Evolutionary conservation across 2,888 invertebrate species (phyloP).

Genomic region (Choristoneura rosaceana): DNA sequence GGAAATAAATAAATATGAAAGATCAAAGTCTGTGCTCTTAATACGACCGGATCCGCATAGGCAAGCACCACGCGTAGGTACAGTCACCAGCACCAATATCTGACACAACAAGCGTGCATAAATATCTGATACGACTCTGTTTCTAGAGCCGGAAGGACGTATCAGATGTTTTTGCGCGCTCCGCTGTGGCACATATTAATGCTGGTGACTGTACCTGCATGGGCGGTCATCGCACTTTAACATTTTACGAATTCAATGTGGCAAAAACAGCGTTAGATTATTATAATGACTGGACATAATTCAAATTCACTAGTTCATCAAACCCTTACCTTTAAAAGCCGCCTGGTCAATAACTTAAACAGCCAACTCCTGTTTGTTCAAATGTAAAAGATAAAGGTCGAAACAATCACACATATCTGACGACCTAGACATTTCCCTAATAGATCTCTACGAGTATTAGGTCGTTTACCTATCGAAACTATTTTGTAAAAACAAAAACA

Average conservation of each 20-base stretch:
- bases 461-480: too few relatives aligned
- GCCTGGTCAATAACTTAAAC: background rate
- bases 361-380: background rate
- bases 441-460: too few relatives aligned
- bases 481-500: too few relatives aligned
- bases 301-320: slow-evolving; percentile 32
- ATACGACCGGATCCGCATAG: slow-evolving; percentile 14
- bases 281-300: slow-evolving; percentile 16
- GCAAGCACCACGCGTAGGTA: background rate
- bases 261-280: slow-evolving; percentile 25
- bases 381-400: slow-evolving; percentile 13
- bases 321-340: slow-evolving; percentile 13
- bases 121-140: too few relatives aligned
- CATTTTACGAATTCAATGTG: slow-evolving; percentile 6
- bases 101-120: too few relatives aligned
- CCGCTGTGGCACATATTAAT: too few relatives aligned
- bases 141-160: too few relatives aligned
- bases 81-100: too few relatives aligned
- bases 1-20: slow-evolving; percentile 13
- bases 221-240: slow-evolving; percentile 25
- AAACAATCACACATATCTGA: background rate
- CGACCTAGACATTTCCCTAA: too few relatives aligned
- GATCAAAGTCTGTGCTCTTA: slow-evolving; percentile 35
- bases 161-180: too few relatives aligned
- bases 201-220: too few relatives aligned